Percentiles rank a stretch among this genome's conserved stretches.
Conservation (phyloP, 2,888 invertebrate species). For the Acrocyrtus sp. region DNA sequence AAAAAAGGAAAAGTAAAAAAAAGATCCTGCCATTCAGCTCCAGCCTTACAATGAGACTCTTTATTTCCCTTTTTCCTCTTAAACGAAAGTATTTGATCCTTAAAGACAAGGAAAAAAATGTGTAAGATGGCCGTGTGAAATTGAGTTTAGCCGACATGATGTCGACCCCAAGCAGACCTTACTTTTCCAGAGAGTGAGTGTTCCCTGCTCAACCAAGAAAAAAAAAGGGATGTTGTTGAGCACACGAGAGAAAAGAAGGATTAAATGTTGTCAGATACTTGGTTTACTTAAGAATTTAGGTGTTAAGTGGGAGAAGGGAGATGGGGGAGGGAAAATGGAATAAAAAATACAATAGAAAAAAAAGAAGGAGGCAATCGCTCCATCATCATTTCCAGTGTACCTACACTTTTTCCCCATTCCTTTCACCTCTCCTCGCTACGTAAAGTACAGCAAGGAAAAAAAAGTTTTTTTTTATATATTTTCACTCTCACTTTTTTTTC, state of each 20-base stretch:
- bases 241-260: constrained; percentile 28
- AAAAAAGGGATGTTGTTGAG: background rate
- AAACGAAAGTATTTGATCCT: constrained; percentile 10
- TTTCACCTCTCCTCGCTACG: background rate
- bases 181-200: background rate
- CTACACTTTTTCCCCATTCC: constrained; percentile 19
- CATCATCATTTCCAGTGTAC: constrained; percentile 35
- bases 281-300: constrained; percentile 44
- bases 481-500: background rate
- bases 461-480: too few species aligned
- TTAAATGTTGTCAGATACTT: constrained; percentile 40
- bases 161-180: constrained; percentile 11
- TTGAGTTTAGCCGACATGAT: constrained; percentile 46
- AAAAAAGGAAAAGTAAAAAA: background rate
- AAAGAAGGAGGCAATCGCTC: constrained; percentile 31
- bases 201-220: constrained; percentile 5
- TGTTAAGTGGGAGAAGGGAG: constrained; percentile 21
- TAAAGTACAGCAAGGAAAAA: background rate
- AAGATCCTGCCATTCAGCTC: too few species aligned
- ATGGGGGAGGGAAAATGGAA: background rate
- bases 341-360: constrained; percentile 17
- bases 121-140: constrained; percentile 43
- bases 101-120: constrained; percentile 21
- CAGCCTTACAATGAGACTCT: too few species aligned
- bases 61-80: too few species aligned